These are phyloP conservation scores for Spisula solida DNA, from an alignment of 2,888 invertebrate species.

Conservation along the genomic window DNA sequence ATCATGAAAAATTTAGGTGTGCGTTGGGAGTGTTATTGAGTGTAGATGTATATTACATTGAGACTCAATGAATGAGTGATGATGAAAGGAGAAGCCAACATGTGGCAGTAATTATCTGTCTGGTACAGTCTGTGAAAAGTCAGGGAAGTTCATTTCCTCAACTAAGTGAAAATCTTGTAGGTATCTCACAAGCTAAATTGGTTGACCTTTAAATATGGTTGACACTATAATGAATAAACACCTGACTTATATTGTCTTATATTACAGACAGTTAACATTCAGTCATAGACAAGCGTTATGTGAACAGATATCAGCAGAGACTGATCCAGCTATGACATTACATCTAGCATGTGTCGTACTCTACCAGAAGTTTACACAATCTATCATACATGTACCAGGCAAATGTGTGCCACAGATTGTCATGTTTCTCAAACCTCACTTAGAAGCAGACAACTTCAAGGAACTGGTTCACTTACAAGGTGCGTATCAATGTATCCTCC, in stretches of 20 bases:
- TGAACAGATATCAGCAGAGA: conserved; percentile 91
- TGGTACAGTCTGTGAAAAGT: too few relatives aligned
- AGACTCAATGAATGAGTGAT: too few relatives aligned
- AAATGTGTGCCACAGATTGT: conserved; percentile 95
- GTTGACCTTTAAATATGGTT: too few relatives aligned
- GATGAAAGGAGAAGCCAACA: too few relatives aligned
- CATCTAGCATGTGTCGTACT: conserved; percentile 89
- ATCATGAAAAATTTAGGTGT: too few relatives aligned
- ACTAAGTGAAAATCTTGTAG: too few relatives aligned
- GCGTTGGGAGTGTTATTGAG: too few relatives aligned
- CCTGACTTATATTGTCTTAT: background rate
- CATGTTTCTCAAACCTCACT: conserved; percentile 91
- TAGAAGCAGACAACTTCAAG: conserved; percentile 91
- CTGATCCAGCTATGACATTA: conserved; percentile 85
- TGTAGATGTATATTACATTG: too few relatives aligned
- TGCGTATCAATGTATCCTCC: conserved; percentile 87
- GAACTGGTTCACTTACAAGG: conserved; percentile 93
- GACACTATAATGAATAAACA: too few relatives aligned
- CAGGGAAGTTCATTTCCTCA: too few relatives aligned
- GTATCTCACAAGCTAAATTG: too few relatives aligned
- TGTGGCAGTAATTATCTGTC: too few relatives aligned
- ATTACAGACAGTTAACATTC: conserved; percentile 91
- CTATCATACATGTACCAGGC: conserved; percentile 96
- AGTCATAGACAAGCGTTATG: conserved; percentile 94
- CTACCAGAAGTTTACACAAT: conserved; percentile 93